These are phyloP conservation scores for Nasalis larvatus DNA, from an alignment of 2,113 vertebrate genomes.

Conservation along the genomic window DNA sequence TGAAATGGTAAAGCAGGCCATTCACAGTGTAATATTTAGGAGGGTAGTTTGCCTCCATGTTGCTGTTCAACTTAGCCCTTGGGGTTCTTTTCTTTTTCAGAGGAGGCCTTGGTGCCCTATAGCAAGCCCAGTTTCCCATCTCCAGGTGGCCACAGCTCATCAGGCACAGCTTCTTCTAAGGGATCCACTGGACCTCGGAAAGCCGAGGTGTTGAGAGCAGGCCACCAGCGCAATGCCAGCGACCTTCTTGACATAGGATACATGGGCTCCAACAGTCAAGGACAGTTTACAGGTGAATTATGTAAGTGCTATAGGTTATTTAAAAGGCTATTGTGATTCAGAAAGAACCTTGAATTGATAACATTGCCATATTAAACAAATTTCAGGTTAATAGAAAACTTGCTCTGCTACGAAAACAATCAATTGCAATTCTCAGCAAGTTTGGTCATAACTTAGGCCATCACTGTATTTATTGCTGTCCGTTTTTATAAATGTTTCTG, in stretches of 20 bases:
- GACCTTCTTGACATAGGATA: conserved; percentile 94
- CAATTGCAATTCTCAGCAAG: not conserved
- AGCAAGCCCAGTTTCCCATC: conserved; percentile 98
- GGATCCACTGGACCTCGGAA: conserved; percentile 97
- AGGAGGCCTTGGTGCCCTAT: conserved; percentile 95
- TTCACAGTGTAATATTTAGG: not conserved
- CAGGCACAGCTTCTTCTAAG: conserved; percentile 97
- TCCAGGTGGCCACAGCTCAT: conserved; percentile 96
- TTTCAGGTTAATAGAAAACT: not conserved
- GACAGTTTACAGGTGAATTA: conserved; percentile 97
- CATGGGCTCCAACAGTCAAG: conserved; percentile 93
- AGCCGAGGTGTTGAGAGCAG: conserved; percentile 86
- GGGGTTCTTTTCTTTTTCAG: conserved; percentile 81
- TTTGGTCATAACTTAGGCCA: not conserved
- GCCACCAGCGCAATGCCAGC: conserved; percentile 91
- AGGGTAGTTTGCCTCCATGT: not conserved
- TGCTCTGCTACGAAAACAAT: not conserved
- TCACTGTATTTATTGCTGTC: not conserved
- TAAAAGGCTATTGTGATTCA: not conserved
- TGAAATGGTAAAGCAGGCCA: not conserved
- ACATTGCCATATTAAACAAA: not conserved
- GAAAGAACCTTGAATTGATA: not conserved
- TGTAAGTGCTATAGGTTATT: conserved; percentile 87
- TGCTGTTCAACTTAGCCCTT: not conserved
- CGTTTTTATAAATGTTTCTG: not conserved